phyloP scores from a whole-genome alignment of 2,797 vertebrate genomes.

The Miichthys miiuy region DNA sequence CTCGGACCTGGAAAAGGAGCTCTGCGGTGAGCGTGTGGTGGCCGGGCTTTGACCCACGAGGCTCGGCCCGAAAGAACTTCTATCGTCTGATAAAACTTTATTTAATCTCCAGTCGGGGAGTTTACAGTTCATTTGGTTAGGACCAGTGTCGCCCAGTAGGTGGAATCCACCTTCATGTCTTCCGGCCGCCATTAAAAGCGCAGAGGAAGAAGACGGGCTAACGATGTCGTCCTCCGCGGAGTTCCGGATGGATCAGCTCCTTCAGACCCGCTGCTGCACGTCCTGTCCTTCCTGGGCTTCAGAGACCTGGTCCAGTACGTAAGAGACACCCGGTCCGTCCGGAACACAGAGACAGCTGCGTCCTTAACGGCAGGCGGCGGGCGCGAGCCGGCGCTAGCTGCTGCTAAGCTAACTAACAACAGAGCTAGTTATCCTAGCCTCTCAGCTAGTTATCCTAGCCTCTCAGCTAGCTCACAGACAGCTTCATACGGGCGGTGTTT shows the following conservation, averaged over 20 bases:
- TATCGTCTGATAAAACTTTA: too few species aligned
- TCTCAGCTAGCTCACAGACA: background rate
- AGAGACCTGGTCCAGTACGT: slow-evolving; percentile 91
- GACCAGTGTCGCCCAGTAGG: too few species aligned
- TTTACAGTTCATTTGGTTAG: too few species aligned
- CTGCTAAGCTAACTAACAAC: slow-evolving; percentile 3
- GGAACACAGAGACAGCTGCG: too few species aligned
- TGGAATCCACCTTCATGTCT: background rate
- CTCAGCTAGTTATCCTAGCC: too few species aligned
- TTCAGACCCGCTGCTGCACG: slow-evolving; percentile 91
- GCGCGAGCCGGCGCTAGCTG: background rate
- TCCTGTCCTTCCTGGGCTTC: slow-evolving; percentile 92
- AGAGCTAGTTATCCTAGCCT: slow-evolving; percentile 17
- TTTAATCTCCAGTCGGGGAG: too few species aligned
- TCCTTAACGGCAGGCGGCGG: background rate
- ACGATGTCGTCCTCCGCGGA: slow-evolving; percentile 86
- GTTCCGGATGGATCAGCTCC: slow-evolving; percentile 89
- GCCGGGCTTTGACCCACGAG: too few species aligned
- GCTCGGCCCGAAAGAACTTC: too few species aligned
- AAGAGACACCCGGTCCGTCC: fast-evolving
- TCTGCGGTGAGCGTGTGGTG: too few species aligned
- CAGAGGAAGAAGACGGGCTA: slow-evolving; percentile 30
- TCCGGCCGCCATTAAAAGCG: background rate
- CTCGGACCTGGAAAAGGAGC: too few species aligned
- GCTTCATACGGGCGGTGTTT: too few species aligned